phyloP scores from a whole-genome alignment of 2,113 vertebrate species.

The Catharus bicknelli region DNA sequence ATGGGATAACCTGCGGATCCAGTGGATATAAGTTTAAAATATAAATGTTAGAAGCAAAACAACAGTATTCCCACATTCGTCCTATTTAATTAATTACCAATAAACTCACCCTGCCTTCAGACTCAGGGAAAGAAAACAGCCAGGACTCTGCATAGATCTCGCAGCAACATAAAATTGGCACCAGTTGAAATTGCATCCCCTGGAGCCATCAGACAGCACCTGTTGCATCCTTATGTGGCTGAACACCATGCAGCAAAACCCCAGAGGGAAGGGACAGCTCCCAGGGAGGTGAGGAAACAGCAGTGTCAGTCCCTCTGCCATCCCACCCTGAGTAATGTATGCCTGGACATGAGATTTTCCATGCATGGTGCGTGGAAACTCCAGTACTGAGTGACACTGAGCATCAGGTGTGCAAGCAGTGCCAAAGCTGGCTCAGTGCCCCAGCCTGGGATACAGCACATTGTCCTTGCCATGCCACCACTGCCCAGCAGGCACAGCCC shows the following conservation, averaged over 20 bases:
- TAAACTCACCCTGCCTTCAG: background rate
- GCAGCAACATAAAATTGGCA: background rate
- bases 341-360: conserved; percentile 15
- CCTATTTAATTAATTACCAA: background rate
- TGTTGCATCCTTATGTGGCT: background rate
- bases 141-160: background rate
- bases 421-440: background rate
- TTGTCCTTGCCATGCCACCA: background rate
- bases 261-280: background rate
- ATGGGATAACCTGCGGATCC: background rate
- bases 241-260: rapidly evolving
- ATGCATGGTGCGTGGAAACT: background rate
- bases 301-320: background rate
- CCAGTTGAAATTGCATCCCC: background rate
- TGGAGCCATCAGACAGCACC: background rate
- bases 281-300: background rate
- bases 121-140: background rate
- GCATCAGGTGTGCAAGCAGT: background rate
- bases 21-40: background rate
- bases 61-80: background rate
- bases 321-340: background rate
- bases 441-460: background rate
- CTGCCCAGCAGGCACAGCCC: background rate
- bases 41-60: background rate
- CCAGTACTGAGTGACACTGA: background rate